Evolutionary conservation across 2,888 invertebrate genomes (phyloP).

Genomic region (Amblyjoppa proteus): DNA sequence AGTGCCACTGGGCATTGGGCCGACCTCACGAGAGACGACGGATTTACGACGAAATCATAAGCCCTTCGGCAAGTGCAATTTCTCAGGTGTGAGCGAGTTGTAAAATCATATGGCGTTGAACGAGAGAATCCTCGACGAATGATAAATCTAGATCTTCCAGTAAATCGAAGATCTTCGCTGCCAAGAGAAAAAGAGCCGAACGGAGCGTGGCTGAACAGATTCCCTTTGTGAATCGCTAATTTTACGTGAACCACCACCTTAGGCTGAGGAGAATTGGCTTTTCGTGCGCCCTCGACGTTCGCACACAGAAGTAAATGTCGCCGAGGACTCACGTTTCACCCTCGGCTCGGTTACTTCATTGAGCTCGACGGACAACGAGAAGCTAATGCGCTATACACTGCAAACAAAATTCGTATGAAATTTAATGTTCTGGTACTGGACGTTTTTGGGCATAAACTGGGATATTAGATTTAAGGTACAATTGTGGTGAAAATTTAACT

Average conservation of each 20-base stretch:
- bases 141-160: background rate
- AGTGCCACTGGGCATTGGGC: slow-evolving; percentile 47
- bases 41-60: slow-evolving; percentile 48
- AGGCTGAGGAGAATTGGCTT: slow-evolving; percentile 1
- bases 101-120: background rate
- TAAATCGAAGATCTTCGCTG: background rate
- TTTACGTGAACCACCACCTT: background rate
- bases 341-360: slow-evolving; percentile 16
- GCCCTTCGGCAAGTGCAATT: slow-evolving; percentile 8
- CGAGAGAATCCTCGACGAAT: no score
- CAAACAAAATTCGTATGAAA: no score
- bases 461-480: no score
- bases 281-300: background rate
- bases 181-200: background rate
- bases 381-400: background rate
- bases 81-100: slow-evolving; percentile 9
- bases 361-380: slow-evolving; percentile 2
- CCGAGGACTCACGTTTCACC: background rate
- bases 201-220: background rate
- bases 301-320: background rate
- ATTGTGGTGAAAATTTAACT: no score
- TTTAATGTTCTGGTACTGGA: no score
- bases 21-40: slow-evolving; percentile 40
- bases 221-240: slow-evolving; percentile 1
- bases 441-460: no score